Evolutionary conservation across 2,888 invertebrate species (phyloP).

Genomic region (Trissoscelio sp.): DNA sequence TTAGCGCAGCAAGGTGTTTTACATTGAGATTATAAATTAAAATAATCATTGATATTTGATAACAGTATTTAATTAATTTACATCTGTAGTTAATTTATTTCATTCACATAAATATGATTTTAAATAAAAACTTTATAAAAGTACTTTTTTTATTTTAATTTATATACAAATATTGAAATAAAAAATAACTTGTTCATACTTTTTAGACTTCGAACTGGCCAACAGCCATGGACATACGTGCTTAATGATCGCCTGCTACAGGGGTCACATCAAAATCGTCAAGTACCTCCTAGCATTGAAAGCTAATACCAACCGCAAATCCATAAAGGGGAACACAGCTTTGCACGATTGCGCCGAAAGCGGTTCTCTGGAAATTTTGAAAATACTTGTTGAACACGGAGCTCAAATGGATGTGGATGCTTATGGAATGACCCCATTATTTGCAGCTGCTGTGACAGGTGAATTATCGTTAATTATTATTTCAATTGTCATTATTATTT

Average conservation of each 20-base stretch:
- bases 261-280: constrained; percentile 96
- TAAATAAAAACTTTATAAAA: not conserved
- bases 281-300: constrained; percentile 93
- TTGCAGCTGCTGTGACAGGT: constrained; percentile 94
- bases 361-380: constrained; percentile 95
- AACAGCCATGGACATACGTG: constrained; percentile 98
- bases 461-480: not conserved
- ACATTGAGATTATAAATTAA: no score
- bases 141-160: not conserved
- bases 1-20: no score
- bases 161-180: no score
- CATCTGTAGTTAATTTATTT: no score
- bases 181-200: constrained; percentile 15
- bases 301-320: constrained; percentile 96
- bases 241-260: constrained; percentile 99
- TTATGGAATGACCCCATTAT: constrained; percentile 97
- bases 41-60: no score
- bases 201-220: constrained; percentile 94
- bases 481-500: not conserved
- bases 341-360: constrained; percentile 99
- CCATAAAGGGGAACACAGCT: constrained; percentile 97
- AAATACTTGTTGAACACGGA: constrained; percentile 93
- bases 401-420: constrained; percentile 97
- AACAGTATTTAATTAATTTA: no score
- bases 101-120: no score